Evolutionary conservation across 2,888 invertebrate species (phyloP).

Genomic region (Patella caerulea): DNA sequence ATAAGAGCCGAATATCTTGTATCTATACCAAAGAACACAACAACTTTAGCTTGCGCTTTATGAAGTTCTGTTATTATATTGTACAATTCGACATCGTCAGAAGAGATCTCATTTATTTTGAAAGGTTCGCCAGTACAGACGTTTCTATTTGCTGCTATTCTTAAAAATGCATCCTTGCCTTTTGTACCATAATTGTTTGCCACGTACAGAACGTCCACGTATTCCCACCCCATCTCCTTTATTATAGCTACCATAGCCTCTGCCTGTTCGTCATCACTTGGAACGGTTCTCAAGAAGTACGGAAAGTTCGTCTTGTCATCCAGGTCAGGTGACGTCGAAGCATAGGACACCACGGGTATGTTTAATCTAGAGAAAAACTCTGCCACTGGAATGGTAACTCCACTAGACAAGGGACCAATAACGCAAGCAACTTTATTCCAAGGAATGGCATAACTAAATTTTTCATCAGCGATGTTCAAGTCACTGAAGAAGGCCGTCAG

Average conservation of each 20-base stretch:
- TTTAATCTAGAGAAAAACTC: conserved; percentile 48
- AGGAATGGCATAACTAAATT: conserved; percentile 43
- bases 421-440: conserved; percentile 70
- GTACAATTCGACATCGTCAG: conserved; percentile 35
- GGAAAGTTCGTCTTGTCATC: conserved; percentile 59
- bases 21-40: conserved; percentile 64
- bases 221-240: conserved; percentile 54
- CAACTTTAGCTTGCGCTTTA: conserved; percentile 47
- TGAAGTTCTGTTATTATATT: conserved; percentile 30
- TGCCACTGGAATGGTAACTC: conserved; percentile 54
- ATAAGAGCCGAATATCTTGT: conserved; percentile 47
- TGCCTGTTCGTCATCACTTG: conserved; percentile 62
- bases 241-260: conserved; percentile 55
- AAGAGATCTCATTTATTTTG: conserved; percentile 40
- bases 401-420: conserved; percentile 74
- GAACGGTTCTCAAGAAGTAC: conserved; percentile 63
- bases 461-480: conserved; percentile 32
- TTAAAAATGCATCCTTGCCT: conserved; percentile 51
- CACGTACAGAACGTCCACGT: conserved; percentile 59
- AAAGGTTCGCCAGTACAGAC: conserved; percentile 58
- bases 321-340: conserved; percentile 59
- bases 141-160: conserved; percentile 40
- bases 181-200: conserved; percentile 63
- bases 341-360: conserved; percentile 59
- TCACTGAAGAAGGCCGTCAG: conserved; percentile 35